Evolutionary conservation across 2,888 invertebrate species (phyloP), one percentile per base, ranked within the genome.

Genomic region (Spialia ferax): DNA sequence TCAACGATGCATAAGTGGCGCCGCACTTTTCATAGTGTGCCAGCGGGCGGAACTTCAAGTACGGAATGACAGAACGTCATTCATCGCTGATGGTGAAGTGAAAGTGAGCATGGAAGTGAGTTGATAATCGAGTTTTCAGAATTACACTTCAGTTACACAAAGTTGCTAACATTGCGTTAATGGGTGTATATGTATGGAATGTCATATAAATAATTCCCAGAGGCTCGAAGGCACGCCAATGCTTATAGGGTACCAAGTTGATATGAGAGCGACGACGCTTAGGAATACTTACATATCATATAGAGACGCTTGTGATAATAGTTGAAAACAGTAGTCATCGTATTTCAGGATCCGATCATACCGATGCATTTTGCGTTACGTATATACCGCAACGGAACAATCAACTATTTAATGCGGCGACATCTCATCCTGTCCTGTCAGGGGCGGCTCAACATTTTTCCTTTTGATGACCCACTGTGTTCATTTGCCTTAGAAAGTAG

Each of bases 401-500:
- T 98, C 91, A 97, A 97, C 94, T 98, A 98, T 94, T 96, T 98
- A 88, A 98, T 98, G 97, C 96, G 98, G 93, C 96, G 98, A 81
- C 98, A 98, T 91, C 96, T 98, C 80, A 98, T 98, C 82, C 94
- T 98, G 83, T 98, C 98, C 82, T 98, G 98, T 93, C 97, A 98
- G 93, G 98, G 98, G 86, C 96, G 97, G 91, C 95, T 98, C 85
- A 97, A 98, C 90, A 98, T 98, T 93, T 98, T 98, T 94, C 98
- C 98, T 79, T 98, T 98, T 92, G 98, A 98, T 91, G 98, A 98
- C 95, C 98, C 98, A 80, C 95, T 97, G 94, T 98, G 98, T 95
- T 97, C 97, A 93, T 98, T 98, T 94, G 97, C 98, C 85, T 97
- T 98, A 95, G 98, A 98, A 95, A 98, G 98, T 95, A 98, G 98